Conservation (phyloP, 1,140 invertebrate species). For the Sitophilus oryzae region DNA sequence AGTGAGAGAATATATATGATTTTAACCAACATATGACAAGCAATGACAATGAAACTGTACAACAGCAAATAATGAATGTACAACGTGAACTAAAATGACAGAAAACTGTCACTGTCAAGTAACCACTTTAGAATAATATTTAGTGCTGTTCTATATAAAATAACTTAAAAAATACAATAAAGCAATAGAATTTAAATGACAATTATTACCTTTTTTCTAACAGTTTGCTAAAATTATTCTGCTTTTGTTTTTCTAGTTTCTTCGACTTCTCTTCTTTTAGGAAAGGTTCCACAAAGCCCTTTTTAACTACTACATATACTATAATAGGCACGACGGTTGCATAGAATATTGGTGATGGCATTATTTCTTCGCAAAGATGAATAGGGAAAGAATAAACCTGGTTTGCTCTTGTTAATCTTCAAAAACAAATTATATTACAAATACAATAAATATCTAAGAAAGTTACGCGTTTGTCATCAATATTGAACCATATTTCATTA, state of each 20-base stretch:
- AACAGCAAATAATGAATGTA: background rate
- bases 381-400: conserved; percentile 88
- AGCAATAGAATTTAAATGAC: too few species aligned
- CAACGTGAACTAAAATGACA: too few species aligned
- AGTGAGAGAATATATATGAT: too few species aligned
- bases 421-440: background rate
- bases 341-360: conserved; percentile 87
- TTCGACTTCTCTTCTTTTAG: conserved; percentile 67
- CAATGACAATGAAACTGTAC: too few species aligned
- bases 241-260: conserved; percentile 67
- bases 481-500: too few species aligned
- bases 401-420: conserved; percentile 50
- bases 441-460: conserved; percentile 15
- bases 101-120: too few species aligned
- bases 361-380: conserved; percentile 82
- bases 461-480: too few species aligned
- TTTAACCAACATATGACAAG: too few species aligned
- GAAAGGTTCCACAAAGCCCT: conserved; percentile 82
- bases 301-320: conserved; percentile 74
- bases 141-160: too few species aligned
- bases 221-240: conserved; percentile 68
- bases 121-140: too few species aligned
- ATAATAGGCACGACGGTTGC: conserved; percentile 82
- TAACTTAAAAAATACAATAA: too few species aligned
- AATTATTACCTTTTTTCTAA: conserved; percentile 65